Base-by-base conservation (phyloP, 2,797 vertebrate genomes). In the Phalloptychus januarius region DNA sequence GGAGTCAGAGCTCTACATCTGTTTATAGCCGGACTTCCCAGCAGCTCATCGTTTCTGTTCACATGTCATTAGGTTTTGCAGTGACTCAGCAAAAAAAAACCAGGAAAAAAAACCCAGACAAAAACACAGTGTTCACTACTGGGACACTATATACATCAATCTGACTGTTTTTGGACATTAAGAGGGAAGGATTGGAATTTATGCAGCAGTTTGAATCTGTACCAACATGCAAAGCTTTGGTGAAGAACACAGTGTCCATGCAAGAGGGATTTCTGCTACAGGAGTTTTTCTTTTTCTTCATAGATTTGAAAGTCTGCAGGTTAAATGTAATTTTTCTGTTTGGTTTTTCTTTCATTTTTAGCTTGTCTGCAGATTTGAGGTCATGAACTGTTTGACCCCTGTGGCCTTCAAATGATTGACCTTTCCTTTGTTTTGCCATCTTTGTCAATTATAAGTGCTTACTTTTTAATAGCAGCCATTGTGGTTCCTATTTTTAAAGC, bases 1-100 rank as follows among this genome's bases (percentile, higher is more conserved):
- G 93, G 86, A 92, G 80, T 80, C 92, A 23, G 93, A 95, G 89
- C 93, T 95, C 73, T 94, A 82, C 80, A 94, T 95, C 90, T 94
- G 94, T 72, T 70, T 95, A 25, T 94, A 89, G 92, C 82, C 1
- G 2, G 31, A 28, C 38, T 1, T 42, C 52, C 48, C 78, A 5
- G 74, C 73, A 12, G 74, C 72, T n/a, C 74, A 25, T 74, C 44
- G 10, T 6, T 45, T 50, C 12, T 25, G 33, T 38, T 85, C 45
- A 0, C 45, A 38, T 73, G 74, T 33, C 20, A 79, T 74, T 69
- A 23, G 48, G 20, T 6, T 73, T 56, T 42, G 54, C 36, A 61
- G 65, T 56, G 25, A 3, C 54, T 56, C 54, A 2, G 4, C 52
- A n/a, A 56, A 56, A 56, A 56, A 52, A 23, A 15, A 45, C 38